phyloP scores from a whole-genome alignment of 2,797 vertebrate genomes.

The Parauchenoglanis ngamensis region DNA sequence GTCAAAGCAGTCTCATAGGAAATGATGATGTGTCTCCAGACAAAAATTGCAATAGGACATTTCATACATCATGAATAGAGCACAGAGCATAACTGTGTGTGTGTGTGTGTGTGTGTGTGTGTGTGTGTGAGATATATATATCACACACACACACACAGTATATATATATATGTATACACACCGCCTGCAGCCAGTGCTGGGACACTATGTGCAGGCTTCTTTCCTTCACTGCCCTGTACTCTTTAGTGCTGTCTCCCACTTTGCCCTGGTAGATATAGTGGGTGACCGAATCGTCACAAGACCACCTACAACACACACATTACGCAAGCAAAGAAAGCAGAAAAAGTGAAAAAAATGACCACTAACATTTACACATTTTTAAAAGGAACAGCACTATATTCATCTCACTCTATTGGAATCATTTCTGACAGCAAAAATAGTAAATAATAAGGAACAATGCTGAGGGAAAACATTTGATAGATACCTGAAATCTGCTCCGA shows the following conservation, averaged over 20 bases:
- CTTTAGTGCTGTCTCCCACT: conserved; percentile 88
- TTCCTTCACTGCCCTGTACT: conserved; percentile 92
- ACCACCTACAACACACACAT: conserved; percentile 78
- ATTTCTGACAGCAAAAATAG: background rate
- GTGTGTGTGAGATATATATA: too few relatives aligned
- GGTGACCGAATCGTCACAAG: conserved; percentile 92
- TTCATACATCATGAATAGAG: background rate
- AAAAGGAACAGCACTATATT: background rate
- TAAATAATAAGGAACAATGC: background rate
- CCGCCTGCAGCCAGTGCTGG: conserved; percentile 93
- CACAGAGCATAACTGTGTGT: background rate
- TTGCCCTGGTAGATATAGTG: conserved; percentile 97
- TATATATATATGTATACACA: conserved; percentile 62
- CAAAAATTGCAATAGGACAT: background rate
- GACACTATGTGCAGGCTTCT: conserved; percentile 88
- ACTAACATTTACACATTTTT: background rate
- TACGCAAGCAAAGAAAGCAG: background rate
- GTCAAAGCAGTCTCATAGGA: background rate
- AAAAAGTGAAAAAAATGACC: background rate
- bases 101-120: background rate
- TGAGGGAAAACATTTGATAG: background rate
- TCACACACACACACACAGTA: too few relatives aligned
- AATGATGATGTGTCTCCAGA: too few relatives aligned
- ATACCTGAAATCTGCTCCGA: conserved; percentile 96
- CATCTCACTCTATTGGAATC: background rate